phyloP scores from a whole-genome alignment of 2,888 invertebrate species.

The Ormyrus labotus region DNA sequence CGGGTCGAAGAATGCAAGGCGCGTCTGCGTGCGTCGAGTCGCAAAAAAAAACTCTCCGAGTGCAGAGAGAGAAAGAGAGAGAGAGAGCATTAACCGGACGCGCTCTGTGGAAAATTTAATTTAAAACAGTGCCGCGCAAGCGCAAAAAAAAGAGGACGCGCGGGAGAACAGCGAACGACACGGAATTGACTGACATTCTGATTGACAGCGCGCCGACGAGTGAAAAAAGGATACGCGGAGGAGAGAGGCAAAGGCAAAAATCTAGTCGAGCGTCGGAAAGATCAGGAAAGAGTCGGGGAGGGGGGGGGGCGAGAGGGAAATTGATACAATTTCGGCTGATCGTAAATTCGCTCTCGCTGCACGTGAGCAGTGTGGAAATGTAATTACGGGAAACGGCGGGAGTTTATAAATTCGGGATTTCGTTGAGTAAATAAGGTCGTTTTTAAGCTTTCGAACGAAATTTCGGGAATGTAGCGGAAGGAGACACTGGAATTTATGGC shows the following conservation, averaged over 20 bases:
- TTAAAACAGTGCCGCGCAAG: constrained; percentile 34
- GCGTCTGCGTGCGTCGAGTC: constrained; percentile 4
- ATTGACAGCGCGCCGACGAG: constrained; percentile 39
- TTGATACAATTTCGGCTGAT: too few species aligned
- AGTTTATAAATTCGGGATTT: too few species aligned
- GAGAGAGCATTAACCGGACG: constrained; percentile 23
- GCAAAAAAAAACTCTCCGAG: background rate
- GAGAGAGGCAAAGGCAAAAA: constrained; percentile 22
- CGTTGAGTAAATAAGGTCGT: too few species aligned
- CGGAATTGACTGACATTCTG: constrained; percentile 31
- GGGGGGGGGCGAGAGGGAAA: background rate
- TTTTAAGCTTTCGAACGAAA: too few species aligned
- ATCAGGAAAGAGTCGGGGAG: background rate
- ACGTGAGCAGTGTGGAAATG: too few species aligned
- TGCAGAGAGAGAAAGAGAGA: constrained; percentile 6
- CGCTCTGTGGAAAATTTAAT: constrained; percentile 41
- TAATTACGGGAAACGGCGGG: too few species aligned
- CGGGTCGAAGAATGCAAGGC: constrained; percentile 1
- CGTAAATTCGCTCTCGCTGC: too few species aligned
- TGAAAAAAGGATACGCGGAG: constrained; percentile 14
- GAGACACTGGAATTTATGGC: too few species aligned
- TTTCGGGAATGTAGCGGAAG: too few species aligned
- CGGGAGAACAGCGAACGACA: background rate
- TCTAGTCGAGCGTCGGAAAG: constrained; percentile 17
- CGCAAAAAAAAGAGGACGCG: background rate